phyloP scores from a whole-genome alignment of 2,888 invertebrate species.

The Alentia gelatinosa region DNA sequence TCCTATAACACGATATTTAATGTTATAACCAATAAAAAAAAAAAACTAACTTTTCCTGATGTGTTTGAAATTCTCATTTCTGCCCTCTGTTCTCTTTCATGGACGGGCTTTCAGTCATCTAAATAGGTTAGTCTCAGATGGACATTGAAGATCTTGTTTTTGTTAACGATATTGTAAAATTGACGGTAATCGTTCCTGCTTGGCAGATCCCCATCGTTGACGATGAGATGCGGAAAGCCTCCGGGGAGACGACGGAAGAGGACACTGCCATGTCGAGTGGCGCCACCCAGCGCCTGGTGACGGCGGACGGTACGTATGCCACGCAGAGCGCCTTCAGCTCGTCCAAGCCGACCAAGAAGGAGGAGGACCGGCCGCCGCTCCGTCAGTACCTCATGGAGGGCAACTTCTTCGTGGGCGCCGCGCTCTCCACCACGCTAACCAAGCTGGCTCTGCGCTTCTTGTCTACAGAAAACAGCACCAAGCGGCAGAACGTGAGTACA shows the following conservation, averaged over 20 bases:
- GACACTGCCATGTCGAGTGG: slow-evolving; percentile 68
- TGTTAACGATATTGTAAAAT: no score
- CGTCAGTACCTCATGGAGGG: slow-evolving; percentile 94
- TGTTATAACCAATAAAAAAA: no score
- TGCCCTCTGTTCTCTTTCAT: no score
- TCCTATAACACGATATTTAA: no score
- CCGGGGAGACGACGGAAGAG: slow-evolving; percentile 82
- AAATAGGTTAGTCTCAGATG: no score
- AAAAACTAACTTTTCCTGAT: no score
- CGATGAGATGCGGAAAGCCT: slow-evolving; percentile 85
- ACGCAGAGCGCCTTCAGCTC: slow-evolving; percentile 97
- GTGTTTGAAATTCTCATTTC: no score
- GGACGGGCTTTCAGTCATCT: no score
- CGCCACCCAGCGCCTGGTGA: slow-evolving; percentile 88
- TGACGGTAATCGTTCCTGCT: no score
- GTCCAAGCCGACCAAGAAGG: slow-evolving; percentile 72
- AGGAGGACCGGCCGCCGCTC: slow-evolving; percentile 85
- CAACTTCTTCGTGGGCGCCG: slow-evolving; percentile 97
- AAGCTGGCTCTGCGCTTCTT: slow-evolving; percentile 91
- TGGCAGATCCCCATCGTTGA: slow-evolving; percentile 84
- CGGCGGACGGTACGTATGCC: slow-evolving; percentile 99
- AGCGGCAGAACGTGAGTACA: slow-evolving; percentile 80
- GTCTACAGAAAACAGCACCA: slow-evolving; percentile 76
- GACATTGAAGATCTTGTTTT: no score
- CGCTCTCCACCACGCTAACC: slow-evolving; percentile 93